Evolutionary conservation across 1,140 invertebrate species (phyloP).

Genomic region (Piezodorus guildinii): DNA sequence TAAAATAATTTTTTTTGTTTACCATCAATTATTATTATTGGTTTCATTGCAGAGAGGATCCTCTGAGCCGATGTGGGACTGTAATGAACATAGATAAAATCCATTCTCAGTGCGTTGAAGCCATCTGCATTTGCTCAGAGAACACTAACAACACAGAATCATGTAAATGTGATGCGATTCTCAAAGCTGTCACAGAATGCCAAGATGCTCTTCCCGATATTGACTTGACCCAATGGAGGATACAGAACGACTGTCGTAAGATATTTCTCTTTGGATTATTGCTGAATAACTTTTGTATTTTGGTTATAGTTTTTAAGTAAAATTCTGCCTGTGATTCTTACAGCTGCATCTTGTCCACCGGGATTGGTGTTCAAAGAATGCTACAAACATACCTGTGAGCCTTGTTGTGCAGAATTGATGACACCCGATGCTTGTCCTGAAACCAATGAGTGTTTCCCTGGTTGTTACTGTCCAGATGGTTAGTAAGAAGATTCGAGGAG

Average conservation of each 20-base stretch:
- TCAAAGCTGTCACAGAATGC: slow-evolving; percentile 58
- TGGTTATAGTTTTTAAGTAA: no score
- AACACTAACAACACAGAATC: slow-evolving; percentile 36
- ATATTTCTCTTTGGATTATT: slow-evolving; percentile 24
- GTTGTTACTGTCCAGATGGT: slow-evolving; percentile 73
- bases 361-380: slow-evolving; percentile 69
- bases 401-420: slow-evolving; percentile 50
- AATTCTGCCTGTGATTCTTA: slow-evolving; percentile 17
- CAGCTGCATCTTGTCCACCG: slow-evolving; percentile 52
- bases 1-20: not conserved
- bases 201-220: slow-evolving; percentile 45
- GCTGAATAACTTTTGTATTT: not conserved
- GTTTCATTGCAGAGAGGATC: slow-evolving; percentile 40
- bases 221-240: slow-evolving; percentile 57
- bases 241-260: slow-evolving; percentile 54
- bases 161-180: slow-evolving; percentile 55
- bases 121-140: slow-evolving; percentile 52
- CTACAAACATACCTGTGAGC: slow-evolving; percentile 58
- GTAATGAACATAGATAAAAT: slow-evolving; percentile 51
- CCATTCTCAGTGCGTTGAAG: slow-evolving; percentile 57
- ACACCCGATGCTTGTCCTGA: slow-evolving; percentile 46
- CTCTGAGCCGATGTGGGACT: slow-evolving; percentile 46
- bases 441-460: slow-evolving; percentile 57
- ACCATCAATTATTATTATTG: not conserved
- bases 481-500: slow-evolving; percentile 52